Conservation (phyloP, 2,113 vertebrate species). For the Oreochromis tanganicae region DNA sequence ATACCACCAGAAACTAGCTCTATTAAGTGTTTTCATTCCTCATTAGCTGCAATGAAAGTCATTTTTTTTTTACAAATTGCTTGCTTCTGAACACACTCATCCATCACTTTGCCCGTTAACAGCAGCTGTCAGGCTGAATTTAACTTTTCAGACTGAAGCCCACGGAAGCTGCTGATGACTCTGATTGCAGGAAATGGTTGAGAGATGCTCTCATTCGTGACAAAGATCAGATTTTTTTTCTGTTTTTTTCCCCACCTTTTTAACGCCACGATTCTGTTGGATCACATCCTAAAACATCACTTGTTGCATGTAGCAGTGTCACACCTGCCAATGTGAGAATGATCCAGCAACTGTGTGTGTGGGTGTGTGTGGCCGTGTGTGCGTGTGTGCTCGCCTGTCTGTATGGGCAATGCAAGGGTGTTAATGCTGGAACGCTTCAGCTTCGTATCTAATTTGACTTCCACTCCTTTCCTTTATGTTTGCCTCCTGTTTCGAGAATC, state of each 20-base stretch:
- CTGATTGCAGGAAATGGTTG: not conserved
- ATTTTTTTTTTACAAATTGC: constrained; percentile 25
- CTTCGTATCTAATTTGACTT: not conserved
- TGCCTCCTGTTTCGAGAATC: not conserved
- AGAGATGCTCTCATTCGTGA: not conserved
- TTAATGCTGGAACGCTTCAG: not conserved
- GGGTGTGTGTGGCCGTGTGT: constrained; percentile 5
- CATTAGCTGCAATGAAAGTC: constrained; percentile 45
- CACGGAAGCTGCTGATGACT: constrained; percentile 1
- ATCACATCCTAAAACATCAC: not conserved
- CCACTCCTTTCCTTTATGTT: not conserved
- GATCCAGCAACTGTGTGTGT: not conserved
- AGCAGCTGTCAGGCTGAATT: constrained; percentile 32
- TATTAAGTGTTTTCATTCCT: constrained; percentile 38
- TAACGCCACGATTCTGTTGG: not conserved
- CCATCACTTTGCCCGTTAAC: constrained; percentile 22
- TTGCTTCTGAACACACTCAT: constrained; percentile 12
- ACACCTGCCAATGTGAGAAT: not conserved
- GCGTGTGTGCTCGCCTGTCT: constrained; percentile 16
- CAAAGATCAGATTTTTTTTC: not conserved
- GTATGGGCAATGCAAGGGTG: constrained; percentile 15
- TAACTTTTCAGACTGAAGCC: not conserved
- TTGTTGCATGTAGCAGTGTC: constrained; percentile 11
- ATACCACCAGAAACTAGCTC: not conserved
- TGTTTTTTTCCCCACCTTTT: not conserved